Conservation (phyloP, 2,888 invertebrate species). For the Nymphalis c-album region DNA sequence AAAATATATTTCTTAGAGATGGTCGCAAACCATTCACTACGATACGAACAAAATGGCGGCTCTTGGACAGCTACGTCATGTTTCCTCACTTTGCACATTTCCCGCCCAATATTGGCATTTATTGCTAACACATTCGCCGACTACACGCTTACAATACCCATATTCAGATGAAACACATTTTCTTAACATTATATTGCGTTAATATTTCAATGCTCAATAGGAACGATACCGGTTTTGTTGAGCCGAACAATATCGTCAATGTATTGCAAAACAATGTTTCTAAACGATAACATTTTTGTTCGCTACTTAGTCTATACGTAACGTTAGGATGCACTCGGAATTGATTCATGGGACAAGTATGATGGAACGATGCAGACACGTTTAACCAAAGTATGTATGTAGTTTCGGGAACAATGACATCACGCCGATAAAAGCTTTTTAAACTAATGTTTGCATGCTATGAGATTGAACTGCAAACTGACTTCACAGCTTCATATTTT, state of each 20-base stretch:
- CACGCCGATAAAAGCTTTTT: constrained; percentile 32
- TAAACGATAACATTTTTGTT: constrained; percentile 7
- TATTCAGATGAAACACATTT: constrained; percentile 42
- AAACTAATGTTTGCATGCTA: constrained; percentile 22
- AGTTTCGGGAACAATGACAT: constrained; percentile 35
- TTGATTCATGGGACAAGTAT: constrained; percentile 60
- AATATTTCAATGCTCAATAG: constrained; percentile 16
- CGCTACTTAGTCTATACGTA: constrained; percentile 3
- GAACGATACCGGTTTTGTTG: neutral
- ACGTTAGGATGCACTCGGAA: constrained; percentile 46
- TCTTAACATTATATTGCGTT: neutral
- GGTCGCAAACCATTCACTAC: constrained; percentile 8
- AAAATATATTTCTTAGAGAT: constrained; percentile 10
- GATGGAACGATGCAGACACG: constrained; percentile 66
- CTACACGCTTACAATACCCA: constrained; percentile 33
- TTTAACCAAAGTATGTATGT: constrained; percentile 49
- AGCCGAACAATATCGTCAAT: constrained; percentile 12
- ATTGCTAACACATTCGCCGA: constrained; percentile 49
- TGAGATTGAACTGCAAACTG: constrained; percentile 16
- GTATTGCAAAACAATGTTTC: neutral
- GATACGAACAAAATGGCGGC: constrained; percentile 25
- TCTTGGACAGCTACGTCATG: constrained; percentile 42
- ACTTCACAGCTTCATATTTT: neutral
- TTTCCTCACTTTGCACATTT: constrained; percentile 54
- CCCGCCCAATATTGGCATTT: constrained; percentile 53